A percentile compares a stretch with the other conserved stretches of the same genome.
Evolutionary conservation across 2,113 vertebrate genomes (phyloP).

Genomic region (Laticauda colubrina): DNA sequence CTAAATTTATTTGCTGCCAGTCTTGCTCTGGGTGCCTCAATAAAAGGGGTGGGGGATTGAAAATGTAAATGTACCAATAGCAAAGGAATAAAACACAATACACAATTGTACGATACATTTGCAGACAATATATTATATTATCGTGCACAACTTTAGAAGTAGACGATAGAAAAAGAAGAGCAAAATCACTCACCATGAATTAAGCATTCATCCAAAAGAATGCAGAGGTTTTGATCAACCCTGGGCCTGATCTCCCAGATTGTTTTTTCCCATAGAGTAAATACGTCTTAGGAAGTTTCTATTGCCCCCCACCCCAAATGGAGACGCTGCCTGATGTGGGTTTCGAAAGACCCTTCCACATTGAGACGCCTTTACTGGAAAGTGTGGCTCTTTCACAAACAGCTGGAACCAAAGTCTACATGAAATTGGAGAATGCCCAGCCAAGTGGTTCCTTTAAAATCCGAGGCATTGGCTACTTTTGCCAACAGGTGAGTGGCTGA

Average conservation of each 20-base stretch:
- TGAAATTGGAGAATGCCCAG: conserved; percentile 89
- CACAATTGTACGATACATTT: background rate
- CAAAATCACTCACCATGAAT: background rate
- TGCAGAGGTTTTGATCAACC: background rate
- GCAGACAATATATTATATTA: background rate
- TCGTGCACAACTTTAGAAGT: too few relatives aligned
- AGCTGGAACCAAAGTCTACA: conserved; percentile 73
- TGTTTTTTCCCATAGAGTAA: background rate
- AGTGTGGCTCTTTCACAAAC: conserved; percentile 77
- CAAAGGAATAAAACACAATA: background rate
- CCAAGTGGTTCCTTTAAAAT: conserved; percentile 91
- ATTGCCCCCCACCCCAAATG: background rate
- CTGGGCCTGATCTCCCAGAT: background rate
- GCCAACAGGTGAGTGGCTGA: conserved; percentile 76
- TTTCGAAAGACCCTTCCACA: conserved; percentile 67
- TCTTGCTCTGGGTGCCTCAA: background rate
- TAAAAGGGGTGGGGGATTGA: background rate
- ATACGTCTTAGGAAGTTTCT: background rate
- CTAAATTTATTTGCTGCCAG: background rate
- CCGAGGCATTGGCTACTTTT: conserved; percentile 85
- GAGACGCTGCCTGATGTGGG: fast-evolving
- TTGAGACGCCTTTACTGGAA: conserved; percentile 78
- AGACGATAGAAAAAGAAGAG: background rate
- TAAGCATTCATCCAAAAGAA: background rate
- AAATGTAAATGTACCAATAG: background rate